Evolutionary conservation across 2,888 invertebrate species (phyloP).

Genomic region (Theristus sp.): DNA sequence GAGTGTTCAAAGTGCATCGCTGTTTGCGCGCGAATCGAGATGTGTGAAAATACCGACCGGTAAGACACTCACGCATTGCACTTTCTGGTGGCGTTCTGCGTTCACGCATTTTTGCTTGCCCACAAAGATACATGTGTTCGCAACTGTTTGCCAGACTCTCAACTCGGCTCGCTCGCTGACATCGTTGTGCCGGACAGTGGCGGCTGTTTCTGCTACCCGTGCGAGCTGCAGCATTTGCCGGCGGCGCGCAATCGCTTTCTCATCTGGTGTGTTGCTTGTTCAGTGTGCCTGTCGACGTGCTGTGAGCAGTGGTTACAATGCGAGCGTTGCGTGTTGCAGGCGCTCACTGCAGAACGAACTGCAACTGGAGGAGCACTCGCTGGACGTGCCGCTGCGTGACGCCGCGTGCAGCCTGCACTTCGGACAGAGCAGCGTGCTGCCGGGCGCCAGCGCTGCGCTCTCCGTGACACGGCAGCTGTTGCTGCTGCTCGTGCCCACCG

Average conservation of each 20-base stretch:
- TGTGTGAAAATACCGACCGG: neutral
- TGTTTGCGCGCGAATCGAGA: neutral
- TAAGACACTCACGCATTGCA: neutral
- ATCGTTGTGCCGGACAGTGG: neutral
- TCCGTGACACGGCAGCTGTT: neutral
- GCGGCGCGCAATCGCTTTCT: neutral
- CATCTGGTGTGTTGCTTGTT: neutral
- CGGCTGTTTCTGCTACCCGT: neutral
- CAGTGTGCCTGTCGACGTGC: neutral
- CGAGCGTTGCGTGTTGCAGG: too few relatives aligned
- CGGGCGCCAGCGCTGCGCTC: neutral
- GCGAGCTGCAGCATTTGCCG: neutral
- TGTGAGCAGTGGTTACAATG: too few relatives aligned
- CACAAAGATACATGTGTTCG: neutral
- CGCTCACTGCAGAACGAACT: neutral
- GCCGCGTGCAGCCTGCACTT: neutral
- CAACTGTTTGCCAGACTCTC: neutral
- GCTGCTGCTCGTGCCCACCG: neutral
- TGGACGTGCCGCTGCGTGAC: neutral
- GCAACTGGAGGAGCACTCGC: neutral
- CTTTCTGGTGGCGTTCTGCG: neutral
- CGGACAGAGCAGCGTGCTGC: neutral
- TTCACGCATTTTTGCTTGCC: too few relatives aligned
- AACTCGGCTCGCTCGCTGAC: neutral
- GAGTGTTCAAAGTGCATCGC: too few relatives aligned